These are phyloP conservation scores for Digitonthophagus gazella DNA, from an alignment of 2,888 invertebrate genomes.

Conservation along the genomic window DNA sequence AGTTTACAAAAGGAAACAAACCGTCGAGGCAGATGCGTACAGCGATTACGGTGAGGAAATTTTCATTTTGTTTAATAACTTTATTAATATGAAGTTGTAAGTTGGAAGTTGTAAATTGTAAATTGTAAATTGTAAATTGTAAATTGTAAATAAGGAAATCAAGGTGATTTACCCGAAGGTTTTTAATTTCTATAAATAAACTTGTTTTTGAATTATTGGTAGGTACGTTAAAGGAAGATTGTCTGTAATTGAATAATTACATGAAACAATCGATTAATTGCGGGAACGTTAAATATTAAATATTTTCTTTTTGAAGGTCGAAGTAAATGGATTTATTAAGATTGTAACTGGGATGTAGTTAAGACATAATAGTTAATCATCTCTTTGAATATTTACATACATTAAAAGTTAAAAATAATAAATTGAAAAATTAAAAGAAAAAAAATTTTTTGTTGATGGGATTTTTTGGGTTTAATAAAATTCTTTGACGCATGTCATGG, in stretches of 20 bases:
- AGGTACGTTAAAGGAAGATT: neutral
- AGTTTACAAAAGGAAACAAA: slow-evolving; percentile 66
- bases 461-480: neutral
- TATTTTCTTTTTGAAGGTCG: neutral
- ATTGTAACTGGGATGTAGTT: neutral
- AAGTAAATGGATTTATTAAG: neutral
- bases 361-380: too few species aligned
- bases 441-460: too few species aligned
- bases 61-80: too few species aligned
- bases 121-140: too few species aligned
- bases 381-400: too few species aligned
- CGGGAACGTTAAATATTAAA: neutral
- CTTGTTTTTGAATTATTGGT: neutral
- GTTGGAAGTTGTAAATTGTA: too few species aligned
- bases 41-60: slow-evolving; percentile 76
- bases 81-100: too few species aligned
- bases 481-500: neutral
- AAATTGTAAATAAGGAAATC: neutral
- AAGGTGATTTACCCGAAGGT: slow-evolving; percentile 1
- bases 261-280: too few species aligned
- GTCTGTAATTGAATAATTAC: neutral
- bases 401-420: too few species aligned
- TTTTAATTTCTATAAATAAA: neutral
- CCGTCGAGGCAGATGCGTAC: slow-evolving; percentile 60
- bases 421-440: too few species aligned